These are phyloP conservation scores for Odontamblyopus rebecca DNA, from an alignment of 2,797 vertebrate species.

Conservation along the genomic window DNA sequence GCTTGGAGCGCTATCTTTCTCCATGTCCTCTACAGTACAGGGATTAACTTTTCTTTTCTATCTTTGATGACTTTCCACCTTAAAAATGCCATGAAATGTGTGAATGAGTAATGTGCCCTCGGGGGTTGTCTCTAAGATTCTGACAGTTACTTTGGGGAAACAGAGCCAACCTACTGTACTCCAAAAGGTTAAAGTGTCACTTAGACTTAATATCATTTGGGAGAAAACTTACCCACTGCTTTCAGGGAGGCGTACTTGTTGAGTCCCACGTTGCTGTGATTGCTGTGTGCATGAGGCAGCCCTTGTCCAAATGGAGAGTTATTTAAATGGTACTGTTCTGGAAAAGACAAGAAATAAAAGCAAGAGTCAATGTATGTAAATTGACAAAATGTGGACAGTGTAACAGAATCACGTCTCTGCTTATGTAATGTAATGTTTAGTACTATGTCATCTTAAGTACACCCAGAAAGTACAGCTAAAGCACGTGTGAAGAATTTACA, in stretches of 20 bases:
- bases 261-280: slow-evolving; percentile 77
- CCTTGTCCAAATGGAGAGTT: slow-evolving; percentile 71
- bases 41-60: slow-evolving; percentile 3
- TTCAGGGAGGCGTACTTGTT: slow-evolving; percentile 85
- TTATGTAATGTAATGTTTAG: slow-evolving; percentile 5
- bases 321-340: slow-evolving; percentile 89
- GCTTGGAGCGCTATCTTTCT: slow-evolving; percentile 10
- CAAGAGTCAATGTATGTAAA: neutral
- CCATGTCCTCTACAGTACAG: slow-evolving; percentile 2
- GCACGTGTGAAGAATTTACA: neutral
- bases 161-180: slow-evolving; percentile 32
- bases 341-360: slow-evolving; percentile 16
- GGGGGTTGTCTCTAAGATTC: slow-evolving; percentile 30
- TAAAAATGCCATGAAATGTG: neutral
- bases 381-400: neutral
- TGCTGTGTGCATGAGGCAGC: slow-evolving; percentile 78
- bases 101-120: slow-evolving; percentile 7
- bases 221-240: slow-evolving; percentile 84
- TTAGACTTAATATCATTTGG: slow-evolving; percentile 45
- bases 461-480: neutral
- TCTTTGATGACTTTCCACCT: slow-evolving; percentile 4
- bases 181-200: slow-evolving; percentile 58
- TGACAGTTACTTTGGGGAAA: slow-evolving; percentile 15
- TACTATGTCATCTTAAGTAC: slow-evolving; percentile 16
- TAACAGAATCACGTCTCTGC: neutral